phyloP scores from a whole-genome alignment of 2,888 invertebrate genomes.

The Clitarchus hookeri region DNA sequence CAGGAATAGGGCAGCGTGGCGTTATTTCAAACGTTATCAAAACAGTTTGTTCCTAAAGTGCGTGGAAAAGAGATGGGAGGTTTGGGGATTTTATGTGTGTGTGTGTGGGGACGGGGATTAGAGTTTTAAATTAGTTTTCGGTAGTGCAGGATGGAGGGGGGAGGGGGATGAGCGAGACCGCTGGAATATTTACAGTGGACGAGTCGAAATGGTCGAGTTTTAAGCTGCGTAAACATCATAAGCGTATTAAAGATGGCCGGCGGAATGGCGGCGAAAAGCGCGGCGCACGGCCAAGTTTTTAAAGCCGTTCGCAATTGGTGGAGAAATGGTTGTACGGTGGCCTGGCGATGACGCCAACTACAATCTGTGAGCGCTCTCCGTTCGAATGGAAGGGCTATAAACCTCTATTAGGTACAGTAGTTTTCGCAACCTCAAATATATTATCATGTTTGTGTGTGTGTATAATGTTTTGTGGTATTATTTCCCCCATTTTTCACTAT shows the following conservation, averaged over 20 bases:
- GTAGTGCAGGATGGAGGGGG: not conserved
- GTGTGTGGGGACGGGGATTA: not conserved
- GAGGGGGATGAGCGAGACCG: not conserved
- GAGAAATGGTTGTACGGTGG: too few relatives aligned
- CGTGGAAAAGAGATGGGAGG: not conserved
- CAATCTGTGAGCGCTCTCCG: too few relatives aligned
- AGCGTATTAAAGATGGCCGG: slow-evolving; percentile 7
- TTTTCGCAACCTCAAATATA: too few relatives aligned
- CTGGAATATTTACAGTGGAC: not conserved
- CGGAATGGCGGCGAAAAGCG: not conserved
- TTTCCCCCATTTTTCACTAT: too few relatives aligned
- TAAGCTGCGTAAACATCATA: slow-evolving; percentile 14
- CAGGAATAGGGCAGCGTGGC: not conserved
- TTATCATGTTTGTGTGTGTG: too few relatives aligned
- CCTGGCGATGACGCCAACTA: too few relatives aligned
- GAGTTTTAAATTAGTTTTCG: slow-evolving; percentile 14
- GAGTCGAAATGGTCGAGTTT: slow-evolving; percentile 1
- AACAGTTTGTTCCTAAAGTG: slow-evolving; percentile 20
- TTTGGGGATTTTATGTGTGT: not conserved
- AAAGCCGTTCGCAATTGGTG: not conserved
- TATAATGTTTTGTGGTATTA: too few relatives aligned
- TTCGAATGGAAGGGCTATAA: too few relatives aligned
- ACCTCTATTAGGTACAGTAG: too few relatives aligned
- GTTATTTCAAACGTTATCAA: slow-evolving; percentile 22
- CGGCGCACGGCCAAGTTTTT: not conserved